Percentiles rank a stretch among this genome's conserved stretches.
These are phyloP conservation scores for Spinibarbus caldwelli DNA, from an alignment of 2,797 vertebrate genomes.

Conservation along the genomic window DNA sequence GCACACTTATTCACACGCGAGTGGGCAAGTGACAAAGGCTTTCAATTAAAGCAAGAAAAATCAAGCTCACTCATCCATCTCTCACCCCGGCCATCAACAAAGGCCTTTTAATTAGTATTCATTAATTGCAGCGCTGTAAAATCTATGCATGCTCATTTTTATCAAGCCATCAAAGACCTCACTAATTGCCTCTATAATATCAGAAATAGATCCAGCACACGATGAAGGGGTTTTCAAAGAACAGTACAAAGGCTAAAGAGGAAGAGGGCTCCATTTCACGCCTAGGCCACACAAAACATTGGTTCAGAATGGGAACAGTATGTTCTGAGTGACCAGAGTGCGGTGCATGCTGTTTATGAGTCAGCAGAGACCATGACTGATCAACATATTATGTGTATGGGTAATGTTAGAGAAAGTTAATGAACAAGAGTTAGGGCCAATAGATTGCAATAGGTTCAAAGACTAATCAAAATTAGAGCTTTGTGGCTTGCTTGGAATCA, in stretches of 20 bases:
- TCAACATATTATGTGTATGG: background rate
- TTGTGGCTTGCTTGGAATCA: background rate
- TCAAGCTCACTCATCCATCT: constrained; percentile 60
- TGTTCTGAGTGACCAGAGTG: constrained; percentile 29
- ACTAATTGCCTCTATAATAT: constrained; percentile 65
- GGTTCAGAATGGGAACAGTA: constrained; percentile 37
- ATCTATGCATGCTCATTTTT: constrained; percentile 63
- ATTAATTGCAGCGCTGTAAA: constrained; percentile 63
- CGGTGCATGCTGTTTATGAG: constrained; percentile 21
- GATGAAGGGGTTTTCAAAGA: constrained; percentile 59
- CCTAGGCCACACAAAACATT: constrained; percentile 47
- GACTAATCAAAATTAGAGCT: background rate
- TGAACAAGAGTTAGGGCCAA: background rate
- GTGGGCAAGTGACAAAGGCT: constrained; percentile 62
- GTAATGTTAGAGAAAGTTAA: constrained; percentile 1
- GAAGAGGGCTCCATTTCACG: constrained; percentile 50
- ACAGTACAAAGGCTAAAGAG: constrained; percentile 58
- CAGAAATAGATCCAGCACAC: constrained; percentile 61
- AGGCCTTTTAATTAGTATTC: constrained; percentile 67
- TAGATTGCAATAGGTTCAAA: background rate
- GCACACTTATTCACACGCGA: constrained; percentile 63
- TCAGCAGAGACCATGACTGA: constrained; percentile 13
- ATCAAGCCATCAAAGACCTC: constrained; percentile 66
- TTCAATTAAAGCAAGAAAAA: constrained; percentile 63
- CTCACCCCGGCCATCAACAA: constrained; percentile 60